Conservation (phyloP, 2,797 vertebrate genomes). For the Bradypodion pumilum region DNA sequence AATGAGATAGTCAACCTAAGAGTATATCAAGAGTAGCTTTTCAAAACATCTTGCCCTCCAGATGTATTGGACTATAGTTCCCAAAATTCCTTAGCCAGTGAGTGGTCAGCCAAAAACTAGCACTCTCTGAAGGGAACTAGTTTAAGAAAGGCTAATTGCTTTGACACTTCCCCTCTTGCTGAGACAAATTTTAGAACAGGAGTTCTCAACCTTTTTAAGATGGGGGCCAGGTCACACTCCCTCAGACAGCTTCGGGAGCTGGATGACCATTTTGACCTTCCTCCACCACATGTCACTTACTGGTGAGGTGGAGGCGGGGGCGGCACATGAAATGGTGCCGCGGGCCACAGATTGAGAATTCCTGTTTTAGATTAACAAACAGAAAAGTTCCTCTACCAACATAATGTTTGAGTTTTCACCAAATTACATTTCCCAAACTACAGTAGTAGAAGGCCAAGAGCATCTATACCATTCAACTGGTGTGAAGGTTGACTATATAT, state of each 20-base stretch:
- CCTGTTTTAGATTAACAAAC: neutral
- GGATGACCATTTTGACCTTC: too few species aligned
- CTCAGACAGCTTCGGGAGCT: too few species aligned
- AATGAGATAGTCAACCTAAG: neutral
- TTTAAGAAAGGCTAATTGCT: neutral
- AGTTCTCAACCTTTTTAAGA: too few species aligned
- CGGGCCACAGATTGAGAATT: too few species aligned
- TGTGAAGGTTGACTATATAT: neutral
- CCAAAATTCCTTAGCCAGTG: neutral
- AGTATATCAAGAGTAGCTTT: neutral
- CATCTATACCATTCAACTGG: neutral
- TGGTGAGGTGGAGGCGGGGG: too few species aligned
- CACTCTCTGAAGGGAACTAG: neutral
- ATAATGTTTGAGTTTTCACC: neutral
- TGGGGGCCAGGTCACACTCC: too few species aligned
- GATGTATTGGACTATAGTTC: neutral
- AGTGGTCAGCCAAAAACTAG: neutral
- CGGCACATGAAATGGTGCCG: too few species aligned
- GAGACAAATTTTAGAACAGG: too few species aligned
- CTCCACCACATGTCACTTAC: too few species aligned
- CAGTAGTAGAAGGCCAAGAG: neutral
- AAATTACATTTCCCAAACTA: neutral
- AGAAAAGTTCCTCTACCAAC: neutral
- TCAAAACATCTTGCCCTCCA: neutral
- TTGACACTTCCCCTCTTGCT: neutral